Conservation (phyloP, 2,113 vertebrate genomes). For the Campylomormyrus tamandua region DNA sequence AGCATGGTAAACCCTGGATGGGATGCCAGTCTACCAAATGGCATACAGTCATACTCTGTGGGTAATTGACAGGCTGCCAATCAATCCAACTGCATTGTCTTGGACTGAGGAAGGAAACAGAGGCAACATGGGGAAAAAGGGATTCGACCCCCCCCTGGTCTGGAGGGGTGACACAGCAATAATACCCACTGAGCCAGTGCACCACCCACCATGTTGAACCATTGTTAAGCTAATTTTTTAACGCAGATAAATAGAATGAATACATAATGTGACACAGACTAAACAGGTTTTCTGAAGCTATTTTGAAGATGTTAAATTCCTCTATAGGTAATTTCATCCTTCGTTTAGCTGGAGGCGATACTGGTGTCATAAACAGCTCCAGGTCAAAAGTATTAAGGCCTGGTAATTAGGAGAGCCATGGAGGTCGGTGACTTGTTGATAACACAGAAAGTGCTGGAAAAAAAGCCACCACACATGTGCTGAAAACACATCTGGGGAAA, state of each 20-base stretch:
- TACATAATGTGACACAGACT: not conserved
- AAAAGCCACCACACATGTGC: not conserved
- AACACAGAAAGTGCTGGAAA: not conserved
- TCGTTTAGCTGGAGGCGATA: not conserved
- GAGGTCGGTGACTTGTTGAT: not conserved
- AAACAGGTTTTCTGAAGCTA: not conserved
- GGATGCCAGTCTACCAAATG: not conserved
- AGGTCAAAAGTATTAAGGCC: not conserved
- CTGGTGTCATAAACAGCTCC: not conserved
- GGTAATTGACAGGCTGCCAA: not conserved
- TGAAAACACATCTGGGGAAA: not conserved
- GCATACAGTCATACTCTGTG: not conserved
- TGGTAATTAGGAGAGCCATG: not conserved
- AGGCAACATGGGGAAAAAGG: not conserved
- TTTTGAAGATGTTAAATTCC: not conserved
- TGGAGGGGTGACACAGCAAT: not conserved
- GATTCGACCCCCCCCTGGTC: not conserved
- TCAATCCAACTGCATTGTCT: not conserved
- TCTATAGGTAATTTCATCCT: not conserved
- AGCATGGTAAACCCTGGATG: not conserved
- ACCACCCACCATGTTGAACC: not conserved
- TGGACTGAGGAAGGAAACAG: not conserved
- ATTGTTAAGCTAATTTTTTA: not conserved
- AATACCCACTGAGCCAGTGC: not conserved
- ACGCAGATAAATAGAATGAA: not conserved